These are phyloP conservation scores for Hyles euphorbiae DNA, from an alignment of 1,140 invertebrate species.

Conservation along the genomic window DNA sequence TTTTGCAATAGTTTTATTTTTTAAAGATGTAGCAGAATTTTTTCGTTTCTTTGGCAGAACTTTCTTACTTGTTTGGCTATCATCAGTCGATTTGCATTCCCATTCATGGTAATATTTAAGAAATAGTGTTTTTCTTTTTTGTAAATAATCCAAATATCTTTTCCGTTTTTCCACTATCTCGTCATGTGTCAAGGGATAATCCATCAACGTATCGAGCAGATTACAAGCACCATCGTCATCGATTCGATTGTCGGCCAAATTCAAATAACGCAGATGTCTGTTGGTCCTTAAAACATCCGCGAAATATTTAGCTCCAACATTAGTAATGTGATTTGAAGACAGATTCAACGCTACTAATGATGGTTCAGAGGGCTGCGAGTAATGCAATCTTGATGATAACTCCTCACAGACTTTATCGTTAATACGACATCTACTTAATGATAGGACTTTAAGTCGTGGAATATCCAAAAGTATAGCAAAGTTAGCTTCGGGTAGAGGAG, in stretches of 20 bases:
- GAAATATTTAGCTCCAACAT: slow-evolving; percentile 39
- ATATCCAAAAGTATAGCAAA: slow-evolving; percentile 31
- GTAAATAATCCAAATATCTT: slow-evolving; percentile 33
- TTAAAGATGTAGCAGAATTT: slow-evolving; percentile 19
- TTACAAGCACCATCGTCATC: slow-evolving; percentile 32
- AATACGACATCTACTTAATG: slow-evolving; percentile 40
- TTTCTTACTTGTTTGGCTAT: slow-evolving; percentile 25
- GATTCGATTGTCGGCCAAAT: slow-evolving; percentile 48
- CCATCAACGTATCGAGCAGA: slow-evolving; percentile 34
- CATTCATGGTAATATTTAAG: slow-evolving; percentile 23
- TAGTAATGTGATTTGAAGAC: slow-evolving; percentile 44
- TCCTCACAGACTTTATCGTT: slow-evolving; percentile 33
- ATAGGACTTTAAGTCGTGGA: slow-evolving; percentile 27
- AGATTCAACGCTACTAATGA: slow-evolving; percentile 42
- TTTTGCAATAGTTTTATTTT: slow-evolving; percentile 18
- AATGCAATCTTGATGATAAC: slow-evolving; percentile 33
- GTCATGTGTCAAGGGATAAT: slow-evolving; percentile 38
- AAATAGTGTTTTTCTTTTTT: slow-evolving; percentile 24
- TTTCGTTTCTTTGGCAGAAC: slow-evolving; percentile 19
- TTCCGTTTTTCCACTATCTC: slow-evolving; percentile 29
- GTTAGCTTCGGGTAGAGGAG: slow-evolving; percentile 23
- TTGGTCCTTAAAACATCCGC: slow-evolving; percentile 41
- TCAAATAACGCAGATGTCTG: slow-evolving; percentile 50
- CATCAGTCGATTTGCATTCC: slow-evolving; percentile 19
- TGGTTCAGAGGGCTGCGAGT: slow-evolving; percentile 20